These are phyloP conservation scores for Peromyscus nudipes DNA, from an alignment of 2,797 vertebrate species.

Conservation along the genomic window DNA sequence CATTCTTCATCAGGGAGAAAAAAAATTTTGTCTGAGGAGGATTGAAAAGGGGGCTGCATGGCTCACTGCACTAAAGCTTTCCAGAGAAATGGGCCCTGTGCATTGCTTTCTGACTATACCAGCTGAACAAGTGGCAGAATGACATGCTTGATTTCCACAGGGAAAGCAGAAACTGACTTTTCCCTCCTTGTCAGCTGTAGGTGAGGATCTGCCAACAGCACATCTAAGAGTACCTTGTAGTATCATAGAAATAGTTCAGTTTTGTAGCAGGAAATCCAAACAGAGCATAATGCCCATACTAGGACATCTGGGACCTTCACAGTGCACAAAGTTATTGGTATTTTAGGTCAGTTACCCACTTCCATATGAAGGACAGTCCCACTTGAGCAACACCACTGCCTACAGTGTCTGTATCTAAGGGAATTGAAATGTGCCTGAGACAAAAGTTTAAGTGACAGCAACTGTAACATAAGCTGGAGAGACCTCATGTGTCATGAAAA, in stretches of 20 bases:
- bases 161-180: slow-evolving; percentile 81
- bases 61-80: neutral
- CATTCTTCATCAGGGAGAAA: neutral
- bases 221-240: slow-evolving; percentile 7
- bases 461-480: neutral
- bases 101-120: slow-evolving; percentile 42
- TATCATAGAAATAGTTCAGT: slow-evolving; percentile 2
- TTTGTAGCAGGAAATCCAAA: neutral
- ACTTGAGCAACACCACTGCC: neutral
- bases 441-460: neutral
- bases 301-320: neutral
- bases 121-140: slow-evolving; percentile 57
- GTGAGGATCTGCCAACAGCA: slow-evolving; percentile 20
- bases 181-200: slow-evolving; percentile 64
- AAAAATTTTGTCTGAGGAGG: neutral
- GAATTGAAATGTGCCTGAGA: neutral
- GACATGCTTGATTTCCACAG: slow-evolving; percentile 84
- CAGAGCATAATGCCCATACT: neutral
- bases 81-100: slow-evolving; percentile 9
- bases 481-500: neutral
- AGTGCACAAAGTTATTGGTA: rapidly evolving
- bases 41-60: neutral
- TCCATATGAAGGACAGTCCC: neutral
- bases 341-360: neutral
- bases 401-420: neutral